These are phyloP conservation scores for Cyprinodon brontotheroides DNA, from an alignment of 2,113 vertebrate genomes.

Conservation along the genomic window DNA sequence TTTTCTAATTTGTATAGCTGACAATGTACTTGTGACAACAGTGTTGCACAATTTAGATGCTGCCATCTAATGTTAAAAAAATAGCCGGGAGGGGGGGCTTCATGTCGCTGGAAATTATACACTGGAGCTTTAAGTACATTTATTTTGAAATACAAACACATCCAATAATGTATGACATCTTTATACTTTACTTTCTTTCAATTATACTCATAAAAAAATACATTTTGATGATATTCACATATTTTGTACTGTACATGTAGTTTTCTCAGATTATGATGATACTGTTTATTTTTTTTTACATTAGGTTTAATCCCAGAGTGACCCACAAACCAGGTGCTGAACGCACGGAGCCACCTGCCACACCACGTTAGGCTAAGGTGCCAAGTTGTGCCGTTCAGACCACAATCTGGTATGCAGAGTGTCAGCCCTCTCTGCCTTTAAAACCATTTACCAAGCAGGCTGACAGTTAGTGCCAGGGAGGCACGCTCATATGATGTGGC, in stretches of 20 bases:
- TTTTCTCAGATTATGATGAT: conserved; percentile 4
- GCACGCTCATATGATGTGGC: conserved; percentile 70
- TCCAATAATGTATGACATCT: too few species aligned
- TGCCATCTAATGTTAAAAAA: too few species aligned
- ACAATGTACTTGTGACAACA: too few species aligned
- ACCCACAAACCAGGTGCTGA: conserved; percentile 56
- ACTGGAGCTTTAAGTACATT: too few species aligned
- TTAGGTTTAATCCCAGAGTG: conserved; percentile 64
- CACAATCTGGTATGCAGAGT: conserved; percentile 37
- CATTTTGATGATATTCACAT: not conserved
- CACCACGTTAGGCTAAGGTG: conserved; percentile 68
- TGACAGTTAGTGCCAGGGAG: conserved; percentile 60
- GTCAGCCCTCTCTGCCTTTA: conserved; percentile 40
- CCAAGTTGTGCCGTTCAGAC: conserved; percentile 54
- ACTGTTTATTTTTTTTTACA: conserved; percentile 23
- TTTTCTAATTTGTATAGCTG: too few species aligned
- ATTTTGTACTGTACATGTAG: not conserved
- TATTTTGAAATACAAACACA: too few species aligned
- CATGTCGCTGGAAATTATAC: too few species aligned
- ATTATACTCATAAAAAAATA: too few species aligned
- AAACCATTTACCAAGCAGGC: conserved; percentile 65
- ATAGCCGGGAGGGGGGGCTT: too few species aligned
- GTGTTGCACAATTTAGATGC: too few species aligned
- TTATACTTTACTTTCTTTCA: too few species aligned
- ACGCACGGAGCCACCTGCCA: conserved; percentile 66